A percentile compares a stretch with the other conserved stretches of the same genome.
Conservation (phyloP, 2,797 vertebrate species). For the Gastrophryne carolinensis region DNA sequence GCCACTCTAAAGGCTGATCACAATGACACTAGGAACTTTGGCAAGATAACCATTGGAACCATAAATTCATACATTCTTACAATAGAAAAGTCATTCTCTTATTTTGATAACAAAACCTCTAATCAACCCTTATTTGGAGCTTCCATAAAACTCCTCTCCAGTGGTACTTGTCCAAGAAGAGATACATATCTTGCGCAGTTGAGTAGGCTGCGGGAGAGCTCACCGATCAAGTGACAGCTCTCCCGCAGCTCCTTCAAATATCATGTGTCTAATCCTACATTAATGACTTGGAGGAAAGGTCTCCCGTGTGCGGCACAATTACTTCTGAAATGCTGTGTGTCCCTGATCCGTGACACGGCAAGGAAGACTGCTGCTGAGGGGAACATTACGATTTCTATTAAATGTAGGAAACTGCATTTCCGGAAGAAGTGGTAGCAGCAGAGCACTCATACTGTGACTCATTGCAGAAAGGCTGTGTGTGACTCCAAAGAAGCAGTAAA, state of each 20-base stretch:
- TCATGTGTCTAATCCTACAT: slow-evolving; percentile 34
- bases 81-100: too few species aligned
- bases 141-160: too few species aligned
- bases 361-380: background rate
- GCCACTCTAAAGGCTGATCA: too few species aligned
- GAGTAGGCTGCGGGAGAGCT: slow-evolving; percentile 26
- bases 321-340: slow-evolving; percentile 21
- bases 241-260: slow-evolving; percentile 28
- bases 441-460: background rate
- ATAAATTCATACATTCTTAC: too few species aligned
- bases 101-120: too few species aligned
- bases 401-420: slow-evolving; percentile 2
- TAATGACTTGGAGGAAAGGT: slow-evolving; percentile 30
- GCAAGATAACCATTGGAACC: too few species aligned
- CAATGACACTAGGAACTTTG: too few species aligned
- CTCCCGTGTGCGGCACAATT: background rate
- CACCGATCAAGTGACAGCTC: slow-evolving; percentile 41
- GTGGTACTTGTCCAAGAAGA: background rate
- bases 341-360: background rate
- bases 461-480: background rate
- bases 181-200: background rate
- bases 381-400: background rate
- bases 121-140: too few species aligned
- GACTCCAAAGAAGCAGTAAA: background rate
- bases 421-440: background rate